Conservation (phyloP, 2,113 vertebrate genomes). For the Sclerurus mexicanus region DNA sequence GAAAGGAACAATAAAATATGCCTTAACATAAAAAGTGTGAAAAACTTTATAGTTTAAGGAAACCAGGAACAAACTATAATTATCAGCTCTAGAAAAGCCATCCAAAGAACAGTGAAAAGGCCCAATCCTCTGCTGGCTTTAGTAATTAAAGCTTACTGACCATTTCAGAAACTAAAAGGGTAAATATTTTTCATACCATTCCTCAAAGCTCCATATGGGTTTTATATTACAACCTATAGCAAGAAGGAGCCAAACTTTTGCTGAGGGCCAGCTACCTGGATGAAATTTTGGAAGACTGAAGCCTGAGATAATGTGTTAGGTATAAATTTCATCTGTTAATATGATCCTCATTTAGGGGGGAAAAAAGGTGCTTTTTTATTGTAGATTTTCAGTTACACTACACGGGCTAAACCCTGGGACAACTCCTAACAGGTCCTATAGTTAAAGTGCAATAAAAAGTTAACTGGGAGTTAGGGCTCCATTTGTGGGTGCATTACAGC, state of each 20-base stretch:
- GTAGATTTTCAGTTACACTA: not conserved
- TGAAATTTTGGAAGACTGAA: not conserved
- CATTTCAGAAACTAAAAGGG: not conserved
- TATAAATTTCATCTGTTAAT: not conserved
- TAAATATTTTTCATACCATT: not conserved
- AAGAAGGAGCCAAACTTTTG: not conserved
- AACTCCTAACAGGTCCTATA: not conserved
- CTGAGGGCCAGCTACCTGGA: not conserved
- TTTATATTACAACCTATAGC: not conserved
- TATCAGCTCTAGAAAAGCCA: not conserved
- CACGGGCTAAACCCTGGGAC: not conserved
- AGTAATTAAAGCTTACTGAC: not conserved
- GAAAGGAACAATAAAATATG: not conserved
- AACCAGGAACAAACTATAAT: not conserved
- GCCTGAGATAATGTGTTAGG: not conserved
- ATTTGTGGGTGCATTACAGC: not conserved
- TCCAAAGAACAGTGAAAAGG: not conserved
- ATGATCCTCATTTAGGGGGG: not conserved
- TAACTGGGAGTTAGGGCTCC: not conserved
- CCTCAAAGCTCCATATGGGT: not conserved
- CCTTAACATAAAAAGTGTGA: not conserved
- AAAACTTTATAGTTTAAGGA: not conserved
- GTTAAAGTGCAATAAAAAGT: not conserved
- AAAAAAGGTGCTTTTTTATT: not conserved
- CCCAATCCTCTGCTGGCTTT: not conserved